Base-by-base conservation (phyloP, 2,888 invertebrate genomes). In the Cheilosia pagana region DNA sequence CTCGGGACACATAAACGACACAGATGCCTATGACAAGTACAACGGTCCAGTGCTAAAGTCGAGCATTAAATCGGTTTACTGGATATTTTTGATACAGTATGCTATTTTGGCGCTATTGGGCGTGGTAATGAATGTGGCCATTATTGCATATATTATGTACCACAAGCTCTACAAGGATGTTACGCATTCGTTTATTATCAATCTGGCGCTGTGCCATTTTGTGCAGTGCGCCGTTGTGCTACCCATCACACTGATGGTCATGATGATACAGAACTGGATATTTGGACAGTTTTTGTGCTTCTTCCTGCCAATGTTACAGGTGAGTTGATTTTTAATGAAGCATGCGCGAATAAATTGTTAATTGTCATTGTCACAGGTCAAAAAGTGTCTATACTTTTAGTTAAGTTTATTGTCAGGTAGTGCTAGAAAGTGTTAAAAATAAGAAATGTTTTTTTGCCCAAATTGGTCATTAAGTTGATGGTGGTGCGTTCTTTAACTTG, bases 291-390 rank as follows among this genome's bases (percentile, higher is more conserved):
- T 95, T 87, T 90, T 95, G 81, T 96, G 96, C 91, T 95, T 94
- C 89, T 94, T 95, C 89, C 89, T 95, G 87, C 95, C 96, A 0
- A 95, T 96, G 94, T 89, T 95, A 87, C 96, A 95, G 93, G 95
- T 95, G 89, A 91, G 93, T 90, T 48, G 14, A 25, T 39, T 28
- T 28, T 8, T 2, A 1, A 28, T n/a, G n/a, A 28, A 8, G 0
- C 28, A 8, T 28, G 7, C 28, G 8, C 28, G 8, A 8, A 28
- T 8, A 28, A 7, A 48, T 2, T 39, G 23, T 21, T 35, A 31
- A 31, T 10, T 0, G 1, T 25, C 5, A 25, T 23, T 35, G 35
- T 35, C 35, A 35, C 12, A 12, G 1, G 12, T 8, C 8, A 8
- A 28, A 28, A 8, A 28, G 28, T 7, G 28, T 1, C 28, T 28